Base-by-base conservation (phyloP, 2,888 invertebrate genomes). In the Ormyrus labotus region DNA sequence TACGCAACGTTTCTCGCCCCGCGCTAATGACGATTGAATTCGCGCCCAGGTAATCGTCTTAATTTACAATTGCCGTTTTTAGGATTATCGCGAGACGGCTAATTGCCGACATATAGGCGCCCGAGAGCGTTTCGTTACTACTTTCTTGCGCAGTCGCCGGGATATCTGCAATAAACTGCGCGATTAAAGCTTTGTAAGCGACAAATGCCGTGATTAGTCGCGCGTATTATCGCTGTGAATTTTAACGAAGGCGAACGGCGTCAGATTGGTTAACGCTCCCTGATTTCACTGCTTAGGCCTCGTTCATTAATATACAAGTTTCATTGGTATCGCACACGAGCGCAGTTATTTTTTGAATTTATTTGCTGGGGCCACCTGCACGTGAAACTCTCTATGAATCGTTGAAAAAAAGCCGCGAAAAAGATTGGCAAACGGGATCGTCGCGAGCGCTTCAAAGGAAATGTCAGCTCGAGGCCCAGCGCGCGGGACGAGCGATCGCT, bases 21-120 rank as follows among this genome's bases (percentile, higher is more conserved):
- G 5, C 13, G 71, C 57, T 72, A 80, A 60, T 60, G 71, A 80
- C 69, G 78, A 77, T 75, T 76, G 70, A 82, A 81, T 81, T 70
- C 47, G 63, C 47, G 63, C 6, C 58, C 47, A 10, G 78, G 67
- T 78, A 78, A 72, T 72, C 72, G 72, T 72, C 78, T 72, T 67
- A 65, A 67, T 78, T 78, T 78, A 72, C 67, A 68, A 55, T 48
- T 34, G 47, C 34, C 67, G 34, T 71, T 58, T 70, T 76, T 68
- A 51, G 68, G 77, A 64, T 71, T 71, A 69, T 78, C 71, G 47
- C 57, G 9, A 9, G 9, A 19, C 1, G 47, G 58, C 71, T 78
- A 71, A 78, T 78, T 78, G 71, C 78, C 45, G 78, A 78, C 13
- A 13, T 71, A 71, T 0, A 34, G 65, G 51, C 47, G 47, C 19